A percentile compares a stretch with the other conserved stretches of the same genome.
These are phyloP conservation scores for Pipistrellus nathusii DNA, from an alignment of 2,797 vertebrate genomes.

Conservation along the genomic window DNA sequence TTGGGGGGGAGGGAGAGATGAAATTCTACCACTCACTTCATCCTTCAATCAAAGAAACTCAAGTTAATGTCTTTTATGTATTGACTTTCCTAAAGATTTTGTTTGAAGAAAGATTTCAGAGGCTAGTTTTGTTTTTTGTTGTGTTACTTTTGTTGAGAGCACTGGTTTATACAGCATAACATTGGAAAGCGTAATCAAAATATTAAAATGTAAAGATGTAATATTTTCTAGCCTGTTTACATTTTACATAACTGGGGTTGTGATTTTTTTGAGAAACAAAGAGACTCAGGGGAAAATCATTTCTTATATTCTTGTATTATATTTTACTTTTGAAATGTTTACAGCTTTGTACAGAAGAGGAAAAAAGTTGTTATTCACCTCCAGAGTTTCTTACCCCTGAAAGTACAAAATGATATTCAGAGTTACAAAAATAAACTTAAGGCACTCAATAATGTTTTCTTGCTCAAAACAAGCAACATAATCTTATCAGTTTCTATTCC, in stretches of 20 bases:
- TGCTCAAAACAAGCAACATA: neutral
- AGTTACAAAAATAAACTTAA: neutral
- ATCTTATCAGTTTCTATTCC: neutral
- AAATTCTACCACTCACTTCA: neutral
- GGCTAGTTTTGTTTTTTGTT: neutral
- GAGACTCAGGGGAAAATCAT: neutral
- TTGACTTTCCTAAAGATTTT: constrained; percentile 15
- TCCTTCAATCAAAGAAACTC: neutral
- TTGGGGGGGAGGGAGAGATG: too few relatives aligned
- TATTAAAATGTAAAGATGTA: neutral
- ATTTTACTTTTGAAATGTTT: neutral
- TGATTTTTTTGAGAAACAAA: neutral
- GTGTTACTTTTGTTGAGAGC: neutral
- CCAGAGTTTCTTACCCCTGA: neutral
- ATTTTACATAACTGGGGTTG: neutral
- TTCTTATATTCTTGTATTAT: neutral
- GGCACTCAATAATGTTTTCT: neutral
- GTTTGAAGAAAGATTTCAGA: neutral
- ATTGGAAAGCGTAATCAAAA: neutral
- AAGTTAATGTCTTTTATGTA: neutral
- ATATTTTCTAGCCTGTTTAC: neutral
- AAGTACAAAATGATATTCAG: neutral
- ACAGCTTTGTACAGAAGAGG: neutral
- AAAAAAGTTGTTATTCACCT: neutral
- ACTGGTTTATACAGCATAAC: neutral